These are phyloP conservation scores for Eupeodes latifasciatus DNA, from an alignment of 2,888 invertebrate genomes.

Conservation along the genomic window DNA sequence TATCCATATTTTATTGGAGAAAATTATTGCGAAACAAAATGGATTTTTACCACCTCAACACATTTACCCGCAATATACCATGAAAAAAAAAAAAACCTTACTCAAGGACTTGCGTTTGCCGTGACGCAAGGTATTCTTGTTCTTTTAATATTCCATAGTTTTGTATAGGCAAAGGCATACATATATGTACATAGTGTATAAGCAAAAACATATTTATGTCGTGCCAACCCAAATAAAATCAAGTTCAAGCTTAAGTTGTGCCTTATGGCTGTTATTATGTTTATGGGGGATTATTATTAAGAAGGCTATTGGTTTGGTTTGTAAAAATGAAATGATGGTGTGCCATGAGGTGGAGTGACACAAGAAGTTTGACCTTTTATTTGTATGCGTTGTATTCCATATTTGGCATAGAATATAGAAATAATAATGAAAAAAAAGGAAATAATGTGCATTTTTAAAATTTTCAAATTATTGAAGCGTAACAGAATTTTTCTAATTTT, in stretches of 20 bases:
- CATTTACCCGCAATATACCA: neutral
- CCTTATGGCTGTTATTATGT: neutral
- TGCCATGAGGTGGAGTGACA: conserved; percentile 33
- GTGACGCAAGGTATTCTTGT: neutral
- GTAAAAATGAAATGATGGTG: neutral
- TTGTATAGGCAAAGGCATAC: too few relatives aligned
- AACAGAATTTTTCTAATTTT: neutral
- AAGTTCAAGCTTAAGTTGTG: conserved; percentile 33
- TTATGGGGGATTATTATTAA: conserved; percentile 3
- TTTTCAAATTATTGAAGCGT: conserved; percentile 11
- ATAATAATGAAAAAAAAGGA: neutral
- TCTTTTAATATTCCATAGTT: neutral
- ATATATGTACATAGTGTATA: too few relatives aligned
- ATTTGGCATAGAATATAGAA: neutral
- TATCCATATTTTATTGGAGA: neutral
- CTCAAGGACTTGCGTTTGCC: conserved; percentile 30
- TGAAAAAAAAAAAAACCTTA: neutral
- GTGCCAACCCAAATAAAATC: neutral
- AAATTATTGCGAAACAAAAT: neutral
- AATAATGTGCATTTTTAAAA: neutral
- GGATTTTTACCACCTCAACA: neutral
- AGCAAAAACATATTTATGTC: too few relatives aligned
- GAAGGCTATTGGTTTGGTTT: conserved; percentile 14
- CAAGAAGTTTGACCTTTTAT: conserved; percentile 45
- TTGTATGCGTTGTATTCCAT: neutral